These are phyloP conservation scores for Falco berigora DNA, from an alignment of 2,797 vertebrate species.

Conservation along the genomic window DNA sequence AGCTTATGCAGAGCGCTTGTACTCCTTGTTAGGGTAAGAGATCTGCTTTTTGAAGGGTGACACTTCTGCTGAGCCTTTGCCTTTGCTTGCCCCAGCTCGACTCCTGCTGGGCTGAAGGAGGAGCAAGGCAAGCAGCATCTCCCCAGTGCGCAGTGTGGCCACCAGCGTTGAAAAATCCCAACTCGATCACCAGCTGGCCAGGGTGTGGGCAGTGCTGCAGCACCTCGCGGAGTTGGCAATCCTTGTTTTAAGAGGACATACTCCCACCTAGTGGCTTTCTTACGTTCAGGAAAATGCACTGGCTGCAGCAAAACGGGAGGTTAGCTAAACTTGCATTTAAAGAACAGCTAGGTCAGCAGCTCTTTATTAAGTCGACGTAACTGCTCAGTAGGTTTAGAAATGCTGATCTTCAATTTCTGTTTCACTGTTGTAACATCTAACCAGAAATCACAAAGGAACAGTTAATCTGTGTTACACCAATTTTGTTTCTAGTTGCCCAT, in stretches of 20 bases:
- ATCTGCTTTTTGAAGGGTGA: neutral
- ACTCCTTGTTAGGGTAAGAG: neutral
- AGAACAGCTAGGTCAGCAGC: neutral
- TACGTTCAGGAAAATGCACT: neutral
- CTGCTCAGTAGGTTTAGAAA: neutral
- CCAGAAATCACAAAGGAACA: neutral
- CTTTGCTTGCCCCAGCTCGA: neutral
- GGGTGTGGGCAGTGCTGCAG: neutral
- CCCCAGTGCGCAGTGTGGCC: neutral
- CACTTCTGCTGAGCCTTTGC: neutral
- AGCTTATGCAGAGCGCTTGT: neutral
- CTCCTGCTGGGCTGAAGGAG: neutral
- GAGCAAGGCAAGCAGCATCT: neutral
- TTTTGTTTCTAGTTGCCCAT: neutral
- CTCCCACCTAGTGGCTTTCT: slow-evolving; percentile 50
- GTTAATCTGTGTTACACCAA: neutral
- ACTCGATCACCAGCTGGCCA: fast-evolving
- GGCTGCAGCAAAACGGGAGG: neutral
- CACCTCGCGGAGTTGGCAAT: neutral
- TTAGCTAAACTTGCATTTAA: neutral
- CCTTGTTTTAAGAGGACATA: neutral
- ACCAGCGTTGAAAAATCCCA: fast-evolving
- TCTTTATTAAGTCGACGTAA: neutral
- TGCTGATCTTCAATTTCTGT: neutral
- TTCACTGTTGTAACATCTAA: neutral